These are phyloP conservation scores for Alcedo atthis DNA, from an alignment of 2,797 vertebrate species.

Conservation along the genomic window DNA sequence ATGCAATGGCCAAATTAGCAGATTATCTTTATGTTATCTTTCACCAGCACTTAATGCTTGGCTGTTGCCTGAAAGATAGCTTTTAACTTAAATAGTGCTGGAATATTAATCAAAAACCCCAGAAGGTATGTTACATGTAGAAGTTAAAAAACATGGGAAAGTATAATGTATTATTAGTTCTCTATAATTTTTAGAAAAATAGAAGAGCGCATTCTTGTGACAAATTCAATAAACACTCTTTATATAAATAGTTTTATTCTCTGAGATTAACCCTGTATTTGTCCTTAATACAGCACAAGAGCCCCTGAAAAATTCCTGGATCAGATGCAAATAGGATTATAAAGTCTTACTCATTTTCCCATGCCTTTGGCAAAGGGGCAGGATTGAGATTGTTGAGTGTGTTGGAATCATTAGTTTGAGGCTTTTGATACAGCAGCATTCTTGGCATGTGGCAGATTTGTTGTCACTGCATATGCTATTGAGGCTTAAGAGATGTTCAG, in stretches of 20 bases:
- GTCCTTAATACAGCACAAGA: not conserved
- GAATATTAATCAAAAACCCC: not conserved
- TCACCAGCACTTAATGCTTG: constrained; percentile 12
- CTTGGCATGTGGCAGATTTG: accelerated
- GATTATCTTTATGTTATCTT: not conserved
- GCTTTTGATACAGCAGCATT: not conserved
- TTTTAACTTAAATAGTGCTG: constrained; percentile 24
- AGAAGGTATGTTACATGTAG: accelerated
- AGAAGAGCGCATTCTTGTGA: not conserved
- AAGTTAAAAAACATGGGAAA: not conserved
- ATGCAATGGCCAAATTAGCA: not conserved
- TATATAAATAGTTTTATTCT: not conserved
- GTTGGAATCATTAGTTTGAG: not conserved
- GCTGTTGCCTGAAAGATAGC: not conserved
- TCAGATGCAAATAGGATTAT: not conserved
- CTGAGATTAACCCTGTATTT: not conserved
- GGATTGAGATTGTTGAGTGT: not conserved
- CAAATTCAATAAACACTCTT: not conserved
- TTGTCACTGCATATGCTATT: accelerated
- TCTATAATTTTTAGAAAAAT: not conserved
- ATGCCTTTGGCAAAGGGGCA: not conserved
- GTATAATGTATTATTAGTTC: not conserved
- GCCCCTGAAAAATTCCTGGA: not conserved
- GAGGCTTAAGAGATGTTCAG: not conserved
- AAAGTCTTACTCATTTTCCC: not conserved